Evolutionary conservation across 1,140 invertebrate genomes (phyloP).

Genomic region (Hormaphis cornu): DNA sequence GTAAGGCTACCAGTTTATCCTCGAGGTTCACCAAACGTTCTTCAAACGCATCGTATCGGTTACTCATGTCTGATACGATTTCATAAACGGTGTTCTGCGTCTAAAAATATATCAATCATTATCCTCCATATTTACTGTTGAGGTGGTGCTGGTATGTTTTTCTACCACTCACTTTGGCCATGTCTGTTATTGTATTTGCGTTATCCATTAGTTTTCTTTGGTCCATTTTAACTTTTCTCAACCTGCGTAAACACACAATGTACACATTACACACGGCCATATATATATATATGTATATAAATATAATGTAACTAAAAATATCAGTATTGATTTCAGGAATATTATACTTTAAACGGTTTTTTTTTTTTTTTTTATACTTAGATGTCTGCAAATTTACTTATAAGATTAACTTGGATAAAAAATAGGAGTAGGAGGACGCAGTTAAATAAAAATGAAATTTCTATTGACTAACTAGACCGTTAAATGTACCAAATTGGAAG

Average conservation of each 20-base stretch:
- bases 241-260: constrained; percentile 52
- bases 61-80: constrained; percentile 91
- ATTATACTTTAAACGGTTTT: neutral
- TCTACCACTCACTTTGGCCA: constrained; percentile 83
- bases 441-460: no score
- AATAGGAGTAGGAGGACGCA: no score
- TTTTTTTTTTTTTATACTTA: no score
- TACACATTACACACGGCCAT: neutral
- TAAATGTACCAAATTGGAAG: no score
- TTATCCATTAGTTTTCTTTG: constrained; percentile 99
- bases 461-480: no score
- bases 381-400: no score
- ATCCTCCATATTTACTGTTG: constrained; percentile 39
- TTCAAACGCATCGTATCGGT: constrained; percentile 79
- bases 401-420: no score
- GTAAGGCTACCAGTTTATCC: constrained; percentile 68
- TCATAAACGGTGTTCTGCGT: constrained; percentile 95
- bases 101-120: constrained; percentile 57
- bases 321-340: neutral
- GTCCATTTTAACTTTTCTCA: constrained; percentile 99
- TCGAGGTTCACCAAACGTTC: constrained; percentile 75
- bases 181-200: constrained; percentile 97
- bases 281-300: neutral
- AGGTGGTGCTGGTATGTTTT: no score
- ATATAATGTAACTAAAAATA: neutral